These are phyloP conservation scores for Lasioglossum pauxillum DNA, from an alignment of 2,888 invertebrate genomes.

Conservation along the genomic window DNA sequence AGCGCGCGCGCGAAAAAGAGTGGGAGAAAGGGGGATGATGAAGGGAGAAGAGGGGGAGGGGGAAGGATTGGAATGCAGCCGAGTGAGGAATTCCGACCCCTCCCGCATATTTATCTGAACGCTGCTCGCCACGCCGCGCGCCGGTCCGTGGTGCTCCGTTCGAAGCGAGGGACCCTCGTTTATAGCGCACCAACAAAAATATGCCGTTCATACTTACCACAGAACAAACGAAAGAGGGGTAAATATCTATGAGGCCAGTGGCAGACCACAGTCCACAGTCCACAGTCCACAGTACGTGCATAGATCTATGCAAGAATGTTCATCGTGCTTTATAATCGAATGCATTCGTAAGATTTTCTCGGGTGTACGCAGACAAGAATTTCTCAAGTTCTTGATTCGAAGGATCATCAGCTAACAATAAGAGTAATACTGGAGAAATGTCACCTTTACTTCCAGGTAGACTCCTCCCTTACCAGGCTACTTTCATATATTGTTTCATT, in stretches of 20 bases:
- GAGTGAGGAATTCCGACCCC: constrained; percentile 85
- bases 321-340: constrained; percentile 78
- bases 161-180: constrained; percentile 76
- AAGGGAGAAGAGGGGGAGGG: constrained; percentile 80
- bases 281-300: constrained; percentile 39
- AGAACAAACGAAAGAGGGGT: constrained; percentile 48
- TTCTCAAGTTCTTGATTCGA: constrained; percentile 13
- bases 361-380: constrained; percentile 22
- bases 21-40: constrained; percentile 75
- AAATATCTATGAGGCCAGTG: constrained; percentile 66
- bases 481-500: no score
- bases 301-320: constrained; percentile 72
- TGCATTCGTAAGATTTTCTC: constrained; percentile 58
- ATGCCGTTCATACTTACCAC: constrained; percentile 43
- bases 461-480: not conserved
- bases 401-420: not conserved
- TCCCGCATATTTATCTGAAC: constrained; percentile 84
- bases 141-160: constrained; percentile 80
- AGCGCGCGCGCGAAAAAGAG: not conserved
- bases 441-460: not conserved
- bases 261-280: constrained; percentile 81
- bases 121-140: constrained; percentile 65
- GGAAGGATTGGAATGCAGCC: constrained; percentile 83
- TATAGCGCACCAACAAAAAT: constrained; percentile 74
- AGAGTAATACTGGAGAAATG: not conserved